Base-by-base conservation (phyloP, 2,113 vertebrate species). In the Gasterosteus nipponicus region DNA sequence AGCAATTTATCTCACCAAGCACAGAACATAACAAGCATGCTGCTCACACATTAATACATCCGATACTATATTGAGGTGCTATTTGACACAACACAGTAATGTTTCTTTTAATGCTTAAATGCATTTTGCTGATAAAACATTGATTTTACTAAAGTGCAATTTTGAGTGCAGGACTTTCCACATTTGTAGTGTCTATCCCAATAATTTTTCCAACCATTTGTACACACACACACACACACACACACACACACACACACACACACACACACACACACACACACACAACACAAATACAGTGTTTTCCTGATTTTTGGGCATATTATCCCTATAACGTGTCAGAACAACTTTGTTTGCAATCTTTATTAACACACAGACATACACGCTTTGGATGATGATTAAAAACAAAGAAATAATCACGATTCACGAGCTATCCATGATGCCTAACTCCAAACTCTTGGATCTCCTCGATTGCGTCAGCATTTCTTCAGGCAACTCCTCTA, bases 401-500 rank as follows among this genome's bases (percentile, higher is more conserved):
- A 56, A 54, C 18, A 11, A 56, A 56, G 11, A 44, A 64, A 22
- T 22, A 5, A 44, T 38, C n/a, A 16, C 0, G 3, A 74, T 15
- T 56, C 39, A 18, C 59, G n/a, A 59, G 22, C 44, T 2, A 53
- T 22, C 26, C 15, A 54, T 15, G 4, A 51, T 18, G 26, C 18
- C 4, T 16, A 16, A 66, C n/a, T 35, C 29, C n/a, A 33, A 57
- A 29, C 11, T 6, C 12, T 10, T 60, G 14, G 14, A 65, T 41
- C 60, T 71, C 16, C 26, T n/a, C 44, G 39, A 68, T 41, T 77
- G 16, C 46, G 33, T 69, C 35, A 71, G 39, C 18, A 47, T 47
- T 54, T 51, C 26, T 49, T 16, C 0, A 33, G 59, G 44, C 56
- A 42, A 42, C 67, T 44, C 5, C 7, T 60, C 26, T 65, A 14